Evolutionary conservation across 2,797 vertebrate species (phyloP).

Genomic region (Ctenochaetus hawaiiensis): DNA sequence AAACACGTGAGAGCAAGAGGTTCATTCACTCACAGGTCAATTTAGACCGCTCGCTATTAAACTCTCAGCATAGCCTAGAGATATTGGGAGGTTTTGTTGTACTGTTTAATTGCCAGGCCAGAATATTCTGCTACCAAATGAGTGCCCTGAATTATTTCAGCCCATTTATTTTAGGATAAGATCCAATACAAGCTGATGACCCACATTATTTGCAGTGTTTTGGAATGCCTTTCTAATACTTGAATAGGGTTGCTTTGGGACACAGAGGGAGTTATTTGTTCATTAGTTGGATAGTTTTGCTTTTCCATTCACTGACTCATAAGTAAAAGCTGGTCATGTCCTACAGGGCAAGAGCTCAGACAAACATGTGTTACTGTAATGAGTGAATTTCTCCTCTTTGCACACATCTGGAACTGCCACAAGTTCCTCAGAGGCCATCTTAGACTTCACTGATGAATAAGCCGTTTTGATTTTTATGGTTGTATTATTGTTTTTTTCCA

Average conservation of each 20-base stretch:
- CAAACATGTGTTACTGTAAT: conserved; percentile 22
- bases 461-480: conserved; percentile 8
- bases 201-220: conserved; percentile 67
- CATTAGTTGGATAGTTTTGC: conserved; percentile 36
- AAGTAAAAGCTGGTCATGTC: conserved; percentile 14
- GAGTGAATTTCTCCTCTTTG: conserved; percentile 1
- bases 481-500: conserved; percentile 13
- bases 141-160: conserved; percentile 68
- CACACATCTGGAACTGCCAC: conserved; percentile 39
- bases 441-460: conserved; percentile 21
- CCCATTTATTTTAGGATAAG: conserved; percentile 71
- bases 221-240: conserved; percentile 39
- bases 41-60: conserved; percentile 58
- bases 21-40: conserved; percentile 68
- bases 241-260: conserved; percentile 45
- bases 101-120: conserved; percentile 66
- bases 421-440: conserved; percentile 5
- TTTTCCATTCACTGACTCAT: conserved; percentile 27
- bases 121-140: conserved; percentile 59
- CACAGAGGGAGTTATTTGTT: conserved; percentile 31
- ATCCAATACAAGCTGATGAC: conserved; percentile 62
- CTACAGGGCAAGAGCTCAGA: conserved; percentile 30
- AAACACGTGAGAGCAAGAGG: conserved; percentile 72
- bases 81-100: conserved; percentile 54
- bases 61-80: conserved; percentile 50